Evolutionary conservation across 2,888 invertebrate species (phyloP).

Genomic region (Tubulanus polymorphus): DNA sequence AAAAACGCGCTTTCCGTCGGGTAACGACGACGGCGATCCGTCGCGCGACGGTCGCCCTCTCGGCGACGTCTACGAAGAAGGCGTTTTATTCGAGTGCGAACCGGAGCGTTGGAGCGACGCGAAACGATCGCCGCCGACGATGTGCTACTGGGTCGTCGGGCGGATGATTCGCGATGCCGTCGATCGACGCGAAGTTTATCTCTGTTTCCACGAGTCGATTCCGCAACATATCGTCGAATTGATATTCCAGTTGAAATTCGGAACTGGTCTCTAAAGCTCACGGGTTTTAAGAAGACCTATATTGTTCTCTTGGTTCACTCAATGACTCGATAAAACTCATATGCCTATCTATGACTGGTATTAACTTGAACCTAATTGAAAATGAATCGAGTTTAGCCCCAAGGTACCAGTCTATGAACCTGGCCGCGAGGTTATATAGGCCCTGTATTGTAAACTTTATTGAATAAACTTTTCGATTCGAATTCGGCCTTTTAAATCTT

Average conservation of each 20-base stretch:
- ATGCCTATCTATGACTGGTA: too few relatives aligned
- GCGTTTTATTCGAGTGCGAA: constrained; percentile 61
- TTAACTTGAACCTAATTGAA: too few relatives aligned
- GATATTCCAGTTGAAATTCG: constrained; percentile 67
- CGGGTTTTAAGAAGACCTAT: too few relatives aligned
- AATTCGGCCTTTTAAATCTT: too few relatives aligned
- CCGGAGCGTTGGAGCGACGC: constrained; percentile 44
- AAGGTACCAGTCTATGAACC: too few relatives aligned
- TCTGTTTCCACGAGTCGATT: constrained; percentile 80
- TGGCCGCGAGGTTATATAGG: too few relatives aligned
- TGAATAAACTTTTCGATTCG: too few relatives aligned
- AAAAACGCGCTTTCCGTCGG: constrained; percentile 69
- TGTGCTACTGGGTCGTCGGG: constrained; percentile 76
- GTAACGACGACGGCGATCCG: not conserved
- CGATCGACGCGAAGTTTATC: constrained; percentile 75
- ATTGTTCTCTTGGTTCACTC: too few relatives aligned
- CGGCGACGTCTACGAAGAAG: constrained; percentile 76
- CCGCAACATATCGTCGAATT: constrained; percentile 87
- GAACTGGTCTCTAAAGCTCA: constrained; percentile 3
- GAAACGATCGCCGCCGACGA: constrained; percentile 52
- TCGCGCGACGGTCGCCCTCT: constrained; percentile 63
- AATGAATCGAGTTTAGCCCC: too few relatives aligned
- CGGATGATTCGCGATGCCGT: constrained; percentile 73
- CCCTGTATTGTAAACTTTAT: too few relatives aligned
- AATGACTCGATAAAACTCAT: too few relatives aligned